These are phyloP conservation scores for Drosophila parabipectinata DNA, from an alignment of 1,140 invertebrate species.

Conservation along the genomic window DNA sequence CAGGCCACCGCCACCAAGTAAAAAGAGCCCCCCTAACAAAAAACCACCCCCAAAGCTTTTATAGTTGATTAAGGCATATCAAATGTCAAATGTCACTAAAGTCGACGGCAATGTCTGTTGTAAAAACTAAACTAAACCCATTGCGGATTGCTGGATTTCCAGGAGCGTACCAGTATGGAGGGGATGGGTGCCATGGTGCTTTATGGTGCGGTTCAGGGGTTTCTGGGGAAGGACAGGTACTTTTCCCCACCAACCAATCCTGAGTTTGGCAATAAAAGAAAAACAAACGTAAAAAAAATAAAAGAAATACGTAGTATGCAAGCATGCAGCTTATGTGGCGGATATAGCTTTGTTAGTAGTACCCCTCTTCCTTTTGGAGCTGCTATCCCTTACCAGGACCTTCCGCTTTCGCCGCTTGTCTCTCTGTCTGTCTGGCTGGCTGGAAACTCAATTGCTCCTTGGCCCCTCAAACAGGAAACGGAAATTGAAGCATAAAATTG, in stretches of 20 bases:
- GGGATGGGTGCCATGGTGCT: slow-evolving; percentile 15
- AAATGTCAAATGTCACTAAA: slow-evolving; percentile 79
- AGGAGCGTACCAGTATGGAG: neutral
- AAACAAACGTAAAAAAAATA: slow-evolving; percentile 30
- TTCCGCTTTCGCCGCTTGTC: slow-evolving; percentile 6
- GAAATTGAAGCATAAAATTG: slow-evolving; percentile 82
- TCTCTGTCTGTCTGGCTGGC: slow-evolving; percentile 20
- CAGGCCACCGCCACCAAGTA: neutral
- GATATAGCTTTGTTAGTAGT: slow-evolving; percentile 41
- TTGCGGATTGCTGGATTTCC: slow-evolving; percentile 14
- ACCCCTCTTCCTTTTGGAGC: neutral
- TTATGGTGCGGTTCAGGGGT: slow-evolving; percentile 58
- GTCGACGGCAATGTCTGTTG: slow-evolving; percentile 70
- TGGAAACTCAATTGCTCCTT: slow-evolving; percentile 66
- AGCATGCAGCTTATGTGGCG: slow-evolving; percentile 43
- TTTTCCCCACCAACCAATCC: neutral
- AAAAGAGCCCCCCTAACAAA: neutral
- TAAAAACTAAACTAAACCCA: slow-evolving; percentile 72
- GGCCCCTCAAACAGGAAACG: slow-evolving; percentile 57
- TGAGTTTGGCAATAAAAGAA: slow-evolving; percentile 34
- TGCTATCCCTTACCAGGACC: neutral
- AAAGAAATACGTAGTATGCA: slow-evolving; percentile 31
- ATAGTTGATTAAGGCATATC: slow-evolving; percentile 83
- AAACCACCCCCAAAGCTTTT: slow-evolving; percentile 58
- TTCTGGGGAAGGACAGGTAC: slow-evolving; percentile 1